Evolutionary conservation across 1,140 invertebrate genomes (phyloP).

Genomic region (Drosophila tani): DNA sequence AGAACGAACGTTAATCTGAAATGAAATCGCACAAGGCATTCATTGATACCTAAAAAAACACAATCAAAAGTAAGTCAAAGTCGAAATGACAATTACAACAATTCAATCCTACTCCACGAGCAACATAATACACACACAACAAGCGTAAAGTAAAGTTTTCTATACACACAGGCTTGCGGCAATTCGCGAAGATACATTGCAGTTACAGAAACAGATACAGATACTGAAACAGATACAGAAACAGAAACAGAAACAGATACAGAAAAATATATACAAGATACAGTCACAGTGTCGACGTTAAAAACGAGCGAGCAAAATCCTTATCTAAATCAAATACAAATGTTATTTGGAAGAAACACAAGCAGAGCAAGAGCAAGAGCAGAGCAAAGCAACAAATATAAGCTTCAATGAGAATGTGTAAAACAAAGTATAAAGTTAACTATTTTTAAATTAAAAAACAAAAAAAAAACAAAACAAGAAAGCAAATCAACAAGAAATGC

Average conservation of each 20-base stretch:
- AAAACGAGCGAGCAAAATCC: conserved; percentile 17
- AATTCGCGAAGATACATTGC: not conserved
- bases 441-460: conserved; percentile 71
- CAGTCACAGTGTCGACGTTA: conserved; percentile 6
- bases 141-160: conserved; percentile 3
- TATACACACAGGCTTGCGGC: conserved; percentile 8
- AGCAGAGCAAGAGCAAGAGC: conserved; percentile 31
- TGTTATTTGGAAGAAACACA: conserved; percentile 25
- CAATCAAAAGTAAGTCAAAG: conserved; percentile 31
- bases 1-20: conserved; percentile 22
- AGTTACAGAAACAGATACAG: not conserved
- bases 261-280: not conserved
- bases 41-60: conserved; percentile 23
- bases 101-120: conserved; percentile 22
- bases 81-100: conserved; percentile 42
- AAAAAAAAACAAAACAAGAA: conserved; percentile 12
- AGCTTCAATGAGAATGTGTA: conserved; percentile 52
- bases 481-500: conserved; percentile 30
- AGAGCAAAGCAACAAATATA: conserved; percentile 24
- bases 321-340: conserved; percentile 21
- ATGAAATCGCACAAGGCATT: conserved; percentile 22
- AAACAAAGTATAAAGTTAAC: conserved; percentile 82
- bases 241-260: not conserved
- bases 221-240: not conserved
- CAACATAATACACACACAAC: conserved; percentile 28